These are phyloP conservation scores for Scaptomyza reducta DNA, from an alignment of 2,888 invertebrate species.

Conservation along the genomic window DNA sequence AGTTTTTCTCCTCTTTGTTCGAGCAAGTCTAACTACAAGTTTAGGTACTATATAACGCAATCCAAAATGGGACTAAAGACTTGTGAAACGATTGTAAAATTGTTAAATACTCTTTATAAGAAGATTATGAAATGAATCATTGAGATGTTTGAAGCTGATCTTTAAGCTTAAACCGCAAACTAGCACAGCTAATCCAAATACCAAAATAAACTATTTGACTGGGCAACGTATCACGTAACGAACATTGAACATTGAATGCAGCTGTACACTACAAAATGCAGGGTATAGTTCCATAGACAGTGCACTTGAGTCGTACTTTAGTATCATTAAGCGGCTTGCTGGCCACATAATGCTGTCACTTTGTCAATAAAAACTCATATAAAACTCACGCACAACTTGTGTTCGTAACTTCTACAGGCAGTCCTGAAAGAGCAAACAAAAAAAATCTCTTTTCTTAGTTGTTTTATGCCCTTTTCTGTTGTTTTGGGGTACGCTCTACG, in stretches of 20 bases:
- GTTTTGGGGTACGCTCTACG: constrained; percentile 27
- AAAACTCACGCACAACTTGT: constrained; percentile 56
- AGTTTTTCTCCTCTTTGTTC: constrained; percentile 42
- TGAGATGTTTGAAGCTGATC: too few relatives aligned
- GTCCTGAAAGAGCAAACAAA: constrained; percentile 43
- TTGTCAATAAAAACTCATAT: constrained; percentile 60
- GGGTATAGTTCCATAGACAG: constrained; percentile 6
- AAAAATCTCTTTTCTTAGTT: constrained; percentile 48
- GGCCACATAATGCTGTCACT: constrained; percentile 55
- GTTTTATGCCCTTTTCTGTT: constrained; percentile 10
- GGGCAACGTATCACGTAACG: too few relatives aligned
- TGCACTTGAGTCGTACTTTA: constrained; percentile 17
- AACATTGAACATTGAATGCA: not conserved
- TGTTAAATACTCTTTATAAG: not conserved
- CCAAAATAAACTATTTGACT: not conserved
- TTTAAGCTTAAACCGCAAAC: too few relatives aligned
- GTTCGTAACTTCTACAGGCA: constrained; percentile 44
- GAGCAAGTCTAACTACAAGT: constrained; percentile 12
- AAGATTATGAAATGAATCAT: too few relatives aligned
- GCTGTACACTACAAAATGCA: not conserved
- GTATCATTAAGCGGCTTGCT: constrained; percentile 53
- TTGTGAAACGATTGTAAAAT: not conserved
- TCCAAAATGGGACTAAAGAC: not conserved
- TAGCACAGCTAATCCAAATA: too few relatives aligned
- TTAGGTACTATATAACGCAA: too few relatives aligned